These are phyloP conservation scores for mouse (Mus musculus) DNA, from an alignment of 2,113 vertebrate species.

Conservation along the genomic window GRCm39 chr7:63957001-63957500, in stretches of 20 bases:
- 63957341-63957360: background rate
- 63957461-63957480: background rate
- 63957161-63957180: background rate
- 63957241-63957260: background rate
- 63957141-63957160: background rate
- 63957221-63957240: background rate
- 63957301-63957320: background rate
- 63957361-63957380: background rate
- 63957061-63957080: background rate
- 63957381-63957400: background rate
- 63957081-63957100: background rate
- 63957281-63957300: background rate
- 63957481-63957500: background rate
- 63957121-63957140: background rate
- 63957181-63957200: background rate
- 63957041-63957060: background rate
- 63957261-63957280: background rate
- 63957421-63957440: background rate
- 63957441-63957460: background rate
- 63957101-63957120: constrained; percentile 17
- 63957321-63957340: background rate
- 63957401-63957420: background rate
- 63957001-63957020: background rate
- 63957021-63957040: constrained; percentile 21
- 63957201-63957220: background rate